Evolutionary conservation across 64 coral and sea anemone genomes (phyloP).

Genomic region (Porites lutea): DNA sequence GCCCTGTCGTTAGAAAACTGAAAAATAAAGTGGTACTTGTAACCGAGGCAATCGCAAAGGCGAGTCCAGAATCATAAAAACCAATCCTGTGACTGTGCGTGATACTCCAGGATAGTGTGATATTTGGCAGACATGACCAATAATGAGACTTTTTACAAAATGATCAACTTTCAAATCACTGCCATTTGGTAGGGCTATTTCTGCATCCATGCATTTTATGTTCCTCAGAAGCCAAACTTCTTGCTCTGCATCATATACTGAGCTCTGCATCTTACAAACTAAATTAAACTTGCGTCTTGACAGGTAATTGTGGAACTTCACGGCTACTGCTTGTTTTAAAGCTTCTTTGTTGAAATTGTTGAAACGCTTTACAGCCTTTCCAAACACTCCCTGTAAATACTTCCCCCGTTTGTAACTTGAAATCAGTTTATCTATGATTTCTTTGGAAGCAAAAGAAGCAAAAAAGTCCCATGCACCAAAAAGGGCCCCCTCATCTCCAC

Average conservation of each 20-base stretch:
- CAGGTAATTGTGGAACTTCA: slow-evolving; percentile 54
- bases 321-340: slow-evolving; percentile 49
- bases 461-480: background rate
- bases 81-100: slow-evolving; percentile 53
- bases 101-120: slow-evolving; percentile 43
- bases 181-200: slow-evolving; percentile 25
- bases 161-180: slow-evolving; percentile 3
- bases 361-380: slow-evolving; percentile 23
- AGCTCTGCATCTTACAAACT: slow-evolving; percentile 57
- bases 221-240: slow-evolving; percentile 56
- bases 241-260: slow-evolving; percentile 48
- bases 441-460: background rate
- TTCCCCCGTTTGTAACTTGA: background rate
- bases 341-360: slow-evolving; percentile 30
- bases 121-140: slow-evolving; percentile 52
- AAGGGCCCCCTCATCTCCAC: background rate
- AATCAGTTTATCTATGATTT: background rate
- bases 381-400: slow-evolving; percentile 6
- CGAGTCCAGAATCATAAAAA: slow-evolving; percentile 59
- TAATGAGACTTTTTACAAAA: slow-evolving; percentile 52
- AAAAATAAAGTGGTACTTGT: slow-evolving; percentile 53
- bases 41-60: slow-evolving; percentile 55
- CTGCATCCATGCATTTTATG: slow-evolving; percentile 15
- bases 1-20: slow-evolving; percentile 61
- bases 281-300: slow-evolving; percentile 55